A percentile compares a stretch with the other conserved stretches of the same genome.
phyloP scores from a whole-genome alignment of 2,113 vertebrate genomes.

The Zosterops pallidus region DNA sequence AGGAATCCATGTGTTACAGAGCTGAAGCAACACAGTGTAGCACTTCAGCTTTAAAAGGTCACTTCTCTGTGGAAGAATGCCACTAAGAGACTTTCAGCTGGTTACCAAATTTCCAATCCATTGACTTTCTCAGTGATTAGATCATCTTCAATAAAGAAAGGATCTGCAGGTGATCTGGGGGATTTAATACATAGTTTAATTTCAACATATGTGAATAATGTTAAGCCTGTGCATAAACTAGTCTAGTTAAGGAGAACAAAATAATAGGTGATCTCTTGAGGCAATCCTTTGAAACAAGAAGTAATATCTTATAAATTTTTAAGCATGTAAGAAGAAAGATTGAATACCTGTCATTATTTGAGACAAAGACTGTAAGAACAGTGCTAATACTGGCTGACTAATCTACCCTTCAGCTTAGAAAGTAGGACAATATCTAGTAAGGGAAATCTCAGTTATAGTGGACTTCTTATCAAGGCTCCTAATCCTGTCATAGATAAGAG shows the following conservation, averaged over 20 bases:
- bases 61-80: not conserved
- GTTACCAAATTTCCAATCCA: not conserved
- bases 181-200: not conserved
- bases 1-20: not conserved
- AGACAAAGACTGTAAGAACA: not conserved
- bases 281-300: not conserved
- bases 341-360: slow-evolving; percentile 6
- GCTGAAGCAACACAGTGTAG: not conserved
- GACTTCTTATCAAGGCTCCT: slow-evolving; percentile 16
- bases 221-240: not conserved
- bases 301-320: slow-evolving; percentile 16
- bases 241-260: slow-evolving; percentile 11
- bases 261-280: slow-evolving; percentile 21
- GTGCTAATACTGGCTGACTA: not conserved
- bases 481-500: slow-evolving; percentile 33
- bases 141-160: not conserved
- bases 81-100: not conserved
- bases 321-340: not conserved
- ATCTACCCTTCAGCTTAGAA: not conserved
- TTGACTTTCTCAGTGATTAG: not conserved
- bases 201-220: not conserved
- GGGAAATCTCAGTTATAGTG: not conserved
- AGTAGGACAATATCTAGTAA: not conserved
- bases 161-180: not conserved
- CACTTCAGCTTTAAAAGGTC: not conserved